Base-by-base conservation (phyloP, 2,113 vertebrate genomes). In the Taxidea taxus region DNA sequence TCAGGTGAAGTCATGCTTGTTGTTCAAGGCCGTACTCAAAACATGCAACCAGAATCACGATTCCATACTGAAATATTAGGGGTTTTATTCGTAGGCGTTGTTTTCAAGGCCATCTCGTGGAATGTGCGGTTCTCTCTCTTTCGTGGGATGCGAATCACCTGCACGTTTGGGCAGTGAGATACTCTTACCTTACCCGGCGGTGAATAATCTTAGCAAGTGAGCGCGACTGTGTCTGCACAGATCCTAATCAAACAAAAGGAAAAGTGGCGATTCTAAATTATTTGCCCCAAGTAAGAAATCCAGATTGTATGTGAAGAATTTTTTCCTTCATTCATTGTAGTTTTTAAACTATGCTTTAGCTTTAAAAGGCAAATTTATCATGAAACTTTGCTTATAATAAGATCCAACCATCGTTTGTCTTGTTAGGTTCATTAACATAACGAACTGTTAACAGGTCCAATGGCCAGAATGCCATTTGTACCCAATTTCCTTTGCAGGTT, bases 261-360 rank as follows among this genome's bases (percentile, higher is more conserved):
- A 70, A 14, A 3, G 27, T 66, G 75, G 15, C 8, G 14, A 47
- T 21, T 78, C 78, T 85, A 34, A 87, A 86, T 60, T 62, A 42
- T 83, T 64, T 95, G 60, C 92, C 64, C 84, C 42, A 91, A 88
- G 51, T 92, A 42, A 62, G 58, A 87, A 82, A 75, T 87, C n/a
- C 54, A n/a, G 86, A 75, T 85, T 51, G 23, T 29, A n/a, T 10
- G 44, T 27, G 56, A 94, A 80, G 37, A 58, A 18, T 47, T 62
- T 78, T 47, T 51, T n/a, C 31, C 56, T n/a, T 72, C 25, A 1
- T n/a, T 51, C 25, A 39, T 49, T 64, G 31, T 83, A 60, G 86
- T 70, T 72, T 94, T 72, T 64, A 44, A 37, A 42, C 42, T 25
- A 37, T 49, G 25, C 72, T 85, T 91, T 62, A 68, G 47, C 7